Evolutionary conservation across 2,113 vertebrate species (phyloP).

Genomic region (Notarius lentiginosus): DNA sequence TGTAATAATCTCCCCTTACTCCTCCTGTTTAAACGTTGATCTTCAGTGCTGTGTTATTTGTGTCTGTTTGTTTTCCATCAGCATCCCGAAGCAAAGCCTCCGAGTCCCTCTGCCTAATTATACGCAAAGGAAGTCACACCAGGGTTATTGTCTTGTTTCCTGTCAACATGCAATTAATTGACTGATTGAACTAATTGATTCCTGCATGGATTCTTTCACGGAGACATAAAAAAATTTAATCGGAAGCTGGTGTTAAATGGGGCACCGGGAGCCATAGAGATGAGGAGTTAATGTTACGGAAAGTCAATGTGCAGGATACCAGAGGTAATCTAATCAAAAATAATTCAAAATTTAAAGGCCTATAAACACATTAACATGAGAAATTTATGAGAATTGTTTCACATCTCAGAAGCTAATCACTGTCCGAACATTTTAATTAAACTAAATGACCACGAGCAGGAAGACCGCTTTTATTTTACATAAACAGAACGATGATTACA

Average conservation of each 20-base stretch:
- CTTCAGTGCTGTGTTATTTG: conserved; percentile 30
- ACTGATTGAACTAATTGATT: conserved; percentile 51
- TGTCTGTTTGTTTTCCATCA: conserved; percentile 22
- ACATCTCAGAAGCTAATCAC: not conserved
- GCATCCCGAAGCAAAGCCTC: conserved; percentile 20
- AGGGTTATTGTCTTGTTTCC: conserved; percentile 35
- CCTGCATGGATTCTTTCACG: conserved; percentile 24
- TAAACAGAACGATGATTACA: not conserved
- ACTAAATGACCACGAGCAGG: conserved; percentile 12
- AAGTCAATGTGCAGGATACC: not conserved
- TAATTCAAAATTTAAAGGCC: conserved; percentile 9
- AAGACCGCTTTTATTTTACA: not conserved
- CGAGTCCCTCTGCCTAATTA: conserved; percentile 17
- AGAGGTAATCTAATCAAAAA: not conserved
- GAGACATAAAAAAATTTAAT: conserved; percentile 25
- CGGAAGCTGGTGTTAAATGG: conserved; percentile 24
- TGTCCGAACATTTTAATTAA: conserved; percentile 24
- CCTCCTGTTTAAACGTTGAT: conserved; percentile 16
- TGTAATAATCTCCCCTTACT: conserved; percentile 27
- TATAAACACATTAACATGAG: conserved; percentile 13
- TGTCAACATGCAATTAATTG: conserved; percentile 47
- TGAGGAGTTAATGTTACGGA: not conserved
- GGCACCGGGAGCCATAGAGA: conserved; percentile 1
- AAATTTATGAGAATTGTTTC: conserved; percentile 7
- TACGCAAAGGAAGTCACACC: conserved; percentile 18